These are phyloP conservation scores for Thyatira batis DNA, from an alignment of 2,888 invertebrate species.

Conservation along the genomic window DNA sequence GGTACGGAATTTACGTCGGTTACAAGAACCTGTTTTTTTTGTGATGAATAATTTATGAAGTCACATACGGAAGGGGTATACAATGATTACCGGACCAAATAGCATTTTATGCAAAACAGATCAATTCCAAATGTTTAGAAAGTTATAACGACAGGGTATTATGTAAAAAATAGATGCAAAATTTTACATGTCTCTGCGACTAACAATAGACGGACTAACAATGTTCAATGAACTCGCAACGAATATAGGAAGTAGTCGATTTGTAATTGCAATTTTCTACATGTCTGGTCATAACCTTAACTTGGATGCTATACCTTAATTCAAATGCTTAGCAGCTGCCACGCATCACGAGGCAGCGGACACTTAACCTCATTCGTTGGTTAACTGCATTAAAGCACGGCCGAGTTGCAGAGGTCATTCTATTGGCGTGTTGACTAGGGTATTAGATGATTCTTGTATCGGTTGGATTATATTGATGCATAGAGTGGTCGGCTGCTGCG, in stretches of 20 bases:
- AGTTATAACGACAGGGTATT: slow-evolving; percentile 44
- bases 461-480: slow-evolving; percentile 66
- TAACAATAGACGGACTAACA: slow-evolving; percentile 33
- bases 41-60: slow-evolving; percentile 54
- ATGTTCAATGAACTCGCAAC: slow-evolving; percentile 26
- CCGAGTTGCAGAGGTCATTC: slow-evolving; percentile 36
- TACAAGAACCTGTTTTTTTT: slow-evolving; percentile 54
- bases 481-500: slow-evolving; percentile 75
- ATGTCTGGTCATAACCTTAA: slow-evolving; percentile 48
- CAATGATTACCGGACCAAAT: slow-evolving; percentile 43
- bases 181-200: slow-evolving; percentile 42
- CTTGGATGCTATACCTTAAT: slow-evolving; percentile 49
- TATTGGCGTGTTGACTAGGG: slow-evolving; percentile 17
- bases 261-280: slow-evolving; percentile 25
- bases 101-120: slow-evolving; percentile 44
- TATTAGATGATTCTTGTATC: slow-evolving; percentile 32
- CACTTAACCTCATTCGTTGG: slow-evolving; percentile 76
- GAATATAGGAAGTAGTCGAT: slow-evolving; percentile 8
- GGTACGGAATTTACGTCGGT: slow-evolving; percentile 29
- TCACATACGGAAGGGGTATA: slow-evolving; percentile 50
- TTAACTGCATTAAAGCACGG: slow-evolving; percentile 70
- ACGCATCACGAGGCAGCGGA: slow-evolving; percentile 62
- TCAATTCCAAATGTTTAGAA: slow-evolving; percentile 42
- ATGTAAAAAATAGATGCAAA: slow-evolving; percentile 37
- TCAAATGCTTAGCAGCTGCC: slow-evolving; percentile 67